These are phyloP conservation scores for Saiga tatarica DNA, from an alignment of 2,113 vertebrate genomes.

Conservation along the genomic window DNA sequence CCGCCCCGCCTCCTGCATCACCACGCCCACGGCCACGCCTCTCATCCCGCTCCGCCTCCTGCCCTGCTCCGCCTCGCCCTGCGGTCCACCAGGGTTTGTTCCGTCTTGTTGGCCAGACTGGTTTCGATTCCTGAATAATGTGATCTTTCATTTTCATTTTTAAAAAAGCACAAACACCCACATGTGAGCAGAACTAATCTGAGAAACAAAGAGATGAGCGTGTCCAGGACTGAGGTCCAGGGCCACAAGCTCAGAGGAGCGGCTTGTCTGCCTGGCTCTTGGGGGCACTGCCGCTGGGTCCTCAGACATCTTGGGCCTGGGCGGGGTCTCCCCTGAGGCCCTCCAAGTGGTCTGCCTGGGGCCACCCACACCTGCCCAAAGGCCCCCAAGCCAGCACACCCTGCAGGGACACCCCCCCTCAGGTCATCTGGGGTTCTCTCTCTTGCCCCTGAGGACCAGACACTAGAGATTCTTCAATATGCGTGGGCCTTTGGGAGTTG, in stretches of 20 bases:
- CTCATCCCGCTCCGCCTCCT: not conserved
- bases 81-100: not conserved
- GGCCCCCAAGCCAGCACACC: not conserved
- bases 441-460: not conserved
- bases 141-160: slow-evolving; percentile 35
- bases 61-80: not conserved
- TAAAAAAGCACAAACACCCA: not conserved
- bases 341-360: not conserved
- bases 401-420: not conserved
- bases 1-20: not conserved
- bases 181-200: not conserved
- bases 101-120: not conserved
- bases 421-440: accelerated
- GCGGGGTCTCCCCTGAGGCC: not conserved
- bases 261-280: not conserved
- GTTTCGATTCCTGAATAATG: slow-evolving; percentile 46
- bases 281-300: not conserved
- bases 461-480: not conserved
- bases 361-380: not conserved
- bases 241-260: accelerated
- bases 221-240: not conserved
- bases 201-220: no score
- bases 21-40: not conserved
- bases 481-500: not conserved
- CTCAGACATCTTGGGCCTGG: no score